Base-by-base conservation (phyloP, 2,113 vertebrate species). In the Thymallus thymallus region DNA sequence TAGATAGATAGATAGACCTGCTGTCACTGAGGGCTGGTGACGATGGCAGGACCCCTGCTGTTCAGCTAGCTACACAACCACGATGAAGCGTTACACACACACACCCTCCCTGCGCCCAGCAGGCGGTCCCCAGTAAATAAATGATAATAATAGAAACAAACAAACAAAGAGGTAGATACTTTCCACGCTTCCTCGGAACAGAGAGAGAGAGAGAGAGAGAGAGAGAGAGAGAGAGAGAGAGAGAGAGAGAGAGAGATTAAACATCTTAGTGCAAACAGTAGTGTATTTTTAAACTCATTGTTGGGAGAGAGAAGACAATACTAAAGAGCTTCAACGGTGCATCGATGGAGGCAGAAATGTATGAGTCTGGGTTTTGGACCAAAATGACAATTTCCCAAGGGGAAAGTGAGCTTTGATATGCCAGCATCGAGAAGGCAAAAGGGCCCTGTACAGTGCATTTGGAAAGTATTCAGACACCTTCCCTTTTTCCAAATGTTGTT, bases 341-440 rank as follows among this genome's bases (percentile, higher is more conserved):
- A 41, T 9, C 10, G 35, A 41, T 12, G 35, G 35, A 41, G 35
- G 35, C 35, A 41, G 2, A 41, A 41, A 41, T 10, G 9, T 41
- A 41, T 10, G 35, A 83, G 78, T 74, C 10, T 61, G 48, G 24
- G 4, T 70, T 77, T 75, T 75, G 60, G 58, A 64, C 74, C 73
- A 68, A 81, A 83, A 81, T 46, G 80, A 16, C 46, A 24, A 85
- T 77, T 76, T 72, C 69, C 32, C 9, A 41, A 41, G 35, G 35
- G 9, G 35, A 41, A 85, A 73, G 74, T 76, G 51, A 56, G 65
- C 87, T 90, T 89, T 90, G 84, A 90, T 86, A 85, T 82, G 84
- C 75, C 81, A 87, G 81, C 77, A 75, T 69, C 86, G 80, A 79
- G 35, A 41, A 41, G 9, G 71, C 67, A 82, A 87, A 84, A 76